Evolutionary conservation across 1,140 invertebrate species (phyloP).

Genomic region (Polypedilum vanderplanki): DNA sequence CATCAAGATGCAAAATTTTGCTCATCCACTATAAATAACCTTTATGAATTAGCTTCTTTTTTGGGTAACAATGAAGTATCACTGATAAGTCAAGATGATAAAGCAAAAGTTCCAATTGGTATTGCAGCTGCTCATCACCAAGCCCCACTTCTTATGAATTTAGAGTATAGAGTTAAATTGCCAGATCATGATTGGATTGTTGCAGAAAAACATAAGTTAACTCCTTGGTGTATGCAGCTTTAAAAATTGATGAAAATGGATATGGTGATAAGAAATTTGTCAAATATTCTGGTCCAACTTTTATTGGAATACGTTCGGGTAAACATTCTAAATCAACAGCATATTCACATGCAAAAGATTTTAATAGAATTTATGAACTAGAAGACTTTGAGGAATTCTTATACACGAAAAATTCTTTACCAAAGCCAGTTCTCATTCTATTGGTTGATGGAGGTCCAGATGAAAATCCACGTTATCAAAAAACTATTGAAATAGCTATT

Average conservation of each 20-base stretch:
- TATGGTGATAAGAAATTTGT: conserved; percentile 36
- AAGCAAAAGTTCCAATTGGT: conserved; percentile 35
- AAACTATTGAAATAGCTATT: conserved; percentile 33
- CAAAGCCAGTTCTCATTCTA: conserved; percentile 30
- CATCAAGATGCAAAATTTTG: conserved; percentile 34
- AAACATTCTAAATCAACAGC: conserved; percentile 35
- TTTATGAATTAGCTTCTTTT: conserved; percentile 34
- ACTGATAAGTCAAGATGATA: conserved; percentile 36
- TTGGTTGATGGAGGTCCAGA: too few relatives aligned
- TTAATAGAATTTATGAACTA: conserved; percentile 29
- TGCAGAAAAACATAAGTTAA: conserved; percentile 40
- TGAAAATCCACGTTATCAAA: conserved; percentile 33
- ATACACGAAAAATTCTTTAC: neutral
- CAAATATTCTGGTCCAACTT: conserved; percentile 39
- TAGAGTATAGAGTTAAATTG: conserved; percentile 41
- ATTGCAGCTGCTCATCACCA: conserved; percentile 34
- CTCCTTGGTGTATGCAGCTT: conserved; percentile 39
- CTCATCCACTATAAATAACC: conserved; percentile 31
- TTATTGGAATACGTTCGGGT: conserved; percentile 39
- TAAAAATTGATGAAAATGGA: conserved; percentile 30
- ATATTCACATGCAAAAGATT: too few relatives aligned
- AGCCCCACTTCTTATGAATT: conserved; percentile 39
- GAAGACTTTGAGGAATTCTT: neutral
- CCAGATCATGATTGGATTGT: conserved; percentile 43
- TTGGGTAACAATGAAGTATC: conserved; percentile 35